These are phyloP conservation scores for Pseudomugil gertrudae DNA, from an alignment of 2,797 vertebrate genomes.

Conservation along the genomic window DNA sequence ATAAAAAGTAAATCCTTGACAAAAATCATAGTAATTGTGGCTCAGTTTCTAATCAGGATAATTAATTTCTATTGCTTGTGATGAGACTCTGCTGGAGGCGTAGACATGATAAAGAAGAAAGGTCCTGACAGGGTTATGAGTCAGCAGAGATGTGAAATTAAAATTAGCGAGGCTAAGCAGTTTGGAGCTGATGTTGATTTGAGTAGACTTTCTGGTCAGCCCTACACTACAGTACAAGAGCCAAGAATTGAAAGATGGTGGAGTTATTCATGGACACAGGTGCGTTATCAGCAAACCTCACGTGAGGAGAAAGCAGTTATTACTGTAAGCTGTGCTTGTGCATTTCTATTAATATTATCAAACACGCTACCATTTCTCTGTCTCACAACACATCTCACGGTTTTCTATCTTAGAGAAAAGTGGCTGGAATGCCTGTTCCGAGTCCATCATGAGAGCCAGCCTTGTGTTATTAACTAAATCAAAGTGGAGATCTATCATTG, in stretches of 20 bases:
- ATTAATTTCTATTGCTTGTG: conserved; percentile 68
- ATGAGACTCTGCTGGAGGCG: conserved; percentile 64
- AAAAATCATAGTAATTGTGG: conserved; percentile 59
- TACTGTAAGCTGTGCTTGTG: conserved; percentile 19
- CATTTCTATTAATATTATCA: conserved; percentile 22
- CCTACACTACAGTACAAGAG: conserved; percentile 68
- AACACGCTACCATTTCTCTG: conserved; percentile 8
- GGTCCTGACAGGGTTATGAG: conserved; percentile 80
- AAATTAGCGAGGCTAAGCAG: conserved; percentile 80
- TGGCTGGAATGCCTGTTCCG: conserved; percentile 7
- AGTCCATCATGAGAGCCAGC: conserved; percentile 33
- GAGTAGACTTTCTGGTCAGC: conserved; percentile 74
- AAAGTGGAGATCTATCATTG: conserved; percentile 71
- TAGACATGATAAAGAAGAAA: conserved; percentile 73
- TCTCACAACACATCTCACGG: conserved; percentile 11
- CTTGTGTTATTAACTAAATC: conserved; percentile 68
- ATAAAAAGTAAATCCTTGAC: conserved; percentile 56
- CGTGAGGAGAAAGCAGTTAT: conserved; percentile 43
- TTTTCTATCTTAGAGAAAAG: conserved; percentile 9
- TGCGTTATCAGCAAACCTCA: conserved; percentile 77
- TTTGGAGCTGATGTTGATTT: conserved; percentile 78
- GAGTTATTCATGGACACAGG: conserved; percentile 67
- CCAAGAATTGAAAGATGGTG: conserved; percentile 58
- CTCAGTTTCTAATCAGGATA: conserved; percentile 65
- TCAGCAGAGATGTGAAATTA: conserved; percentile 81